Conservation (phyloP, 2,113 vertebrate species). For the Apus apus region DNA sequence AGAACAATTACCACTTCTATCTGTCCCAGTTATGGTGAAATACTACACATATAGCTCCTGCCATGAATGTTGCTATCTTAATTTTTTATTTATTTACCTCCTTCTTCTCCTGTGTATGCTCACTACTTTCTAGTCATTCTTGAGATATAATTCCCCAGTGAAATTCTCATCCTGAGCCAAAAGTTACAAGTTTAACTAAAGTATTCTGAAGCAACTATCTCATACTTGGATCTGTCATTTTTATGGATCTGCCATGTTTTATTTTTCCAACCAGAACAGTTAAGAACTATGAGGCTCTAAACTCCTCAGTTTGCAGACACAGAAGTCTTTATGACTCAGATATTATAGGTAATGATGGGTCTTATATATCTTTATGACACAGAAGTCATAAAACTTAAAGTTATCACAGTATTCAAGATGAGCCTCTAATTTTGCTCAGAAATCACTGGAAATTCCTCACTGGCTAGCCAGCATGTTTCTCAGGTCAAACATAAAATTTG, state of each 20-base stretch:
- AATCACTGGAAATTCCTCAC: conserved; percentile 6
- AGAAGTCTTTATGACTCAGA: neutral
- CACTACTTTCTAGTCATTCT: neutral
- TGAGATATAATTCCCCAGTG: neutral
- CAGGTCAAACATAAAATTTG: conserved; percentile 6
- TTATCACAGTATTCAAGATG: neutral
- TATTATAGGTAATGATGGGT: neutral
- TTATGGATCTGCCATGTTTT: fast-evolving
- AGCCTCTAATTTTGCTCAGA: conserved; percentile 33
- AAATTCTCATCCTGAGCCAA: neutral
- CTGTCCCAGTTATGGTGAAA: neutral
- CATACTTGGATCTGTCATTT: fast-evolving
- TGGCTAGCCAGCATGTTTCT: neutral
- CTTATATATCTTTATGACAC: neutral
- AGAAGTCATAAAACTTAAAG: conserved; percentile 13
- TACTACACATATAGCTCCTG: neutral
- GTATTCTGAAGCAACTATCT: neutral
- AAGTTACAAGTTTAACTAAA: neutral
- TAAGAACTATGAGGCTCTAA: neutral
- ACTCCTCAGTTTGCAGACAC: neutral
- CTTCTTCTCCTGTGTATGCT: neutral
- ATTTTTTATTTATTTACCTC: neutral
- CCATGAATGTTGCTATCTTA: neutral
- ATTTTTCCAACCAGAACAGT: neutral
- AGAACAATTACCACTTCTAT: neutral